Base-by-base conservation (phyloP, 2,888 invertebrate genomes). In the Blastobasis lacticolella region DNA sequence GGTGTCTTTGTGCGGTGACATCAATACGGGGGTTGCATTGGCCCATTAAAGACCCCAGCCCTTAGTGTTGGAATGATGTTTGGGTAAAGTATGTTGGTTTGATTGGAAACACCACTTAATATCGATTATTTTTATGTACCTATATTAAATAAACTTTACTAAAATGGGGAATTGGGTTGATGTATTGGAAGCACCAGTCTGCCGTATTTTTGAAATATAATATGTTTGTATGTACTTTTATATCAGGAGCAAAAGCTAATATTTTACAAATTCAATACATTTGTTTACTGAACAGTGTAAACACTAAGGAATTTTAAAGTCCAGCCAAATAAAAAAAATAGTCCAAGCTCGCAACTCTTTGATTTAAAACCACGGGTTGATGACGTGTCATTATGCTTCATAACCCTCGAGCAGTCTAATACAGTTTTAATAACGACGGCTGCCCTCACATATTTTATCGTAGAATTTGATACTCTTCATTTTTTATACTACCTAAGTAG, bases 1-100 rank as follows among this genome's bases (percentile, higher is more conserved):
- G 66, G 63, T 60, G 67, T 66, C 67, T 72, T 77, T 81, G 81
- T 81, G 73, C 71, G 61, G 59, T 46, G 71, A 71, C 72, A 78
- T 69, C 62, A 79, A 82, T 80, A 80, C 64, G 67, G 69, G 73
- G 73, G 77, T 63, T 62, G 58, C 53, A 54, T 47, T 48, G 45
- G 52, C 45, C 48, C 42, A 37, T 58, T 61, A 66, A 62, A 64
- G 63, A 49, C 60, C 68, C 64, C 58, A 61, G 60, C 54, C 40
- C 8, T 8, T 9, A 9, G 46, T 53, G 52, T 62, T 61, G 62
- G 66, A 23, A 23, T 23, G 23, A 23, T 23, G 23, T 23, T 23
- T 23, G 23, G 23, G 23, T 23, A 23, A 10, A 23, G 7, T 45
- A 45, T 7, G 10, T 23, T 45, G 4, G 10, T 10, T 23, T 37